Evolutionary conservation across 1,140 invertebrate species (phyloP).

Genomic region (Colletes gigas): DNA sequence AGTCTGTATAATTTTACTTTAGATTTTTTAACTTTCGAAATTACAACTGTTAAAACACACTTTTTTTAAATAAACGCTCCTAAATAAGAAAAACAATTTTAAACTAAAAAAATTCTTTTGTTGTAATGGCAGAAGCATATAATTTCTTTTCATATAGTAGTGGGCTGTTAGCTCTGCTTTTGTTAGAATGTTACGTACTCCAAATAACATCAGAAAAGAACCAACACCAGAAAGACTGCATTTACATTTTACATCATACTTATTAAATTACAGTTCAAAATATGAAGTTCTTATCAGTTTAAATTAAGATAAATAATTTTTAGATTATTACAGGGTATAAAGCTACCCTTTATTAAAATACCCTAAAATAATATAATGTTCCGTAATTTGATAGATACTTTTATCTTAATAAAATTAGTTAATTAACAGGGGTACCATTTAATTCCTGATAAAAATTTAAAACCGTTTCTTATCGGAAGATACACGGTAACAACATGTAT

Average conservation of each 20-base stretch:
- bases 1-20: conserved; percentile 47
- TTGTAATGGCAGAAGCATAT: conserved; percentile 61
- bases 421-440: conserved; percentile 35
- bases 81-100: conserved; percentile 47
- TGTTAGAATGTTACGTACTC: conserved; percentile 75
- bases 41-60: conserved; percentile 57
- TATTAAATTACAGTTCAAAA: conserved; percentile 52
- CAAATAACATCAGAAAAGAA: conserved; percentile 73
- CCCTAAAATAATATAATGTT: conserved; percentile 43
- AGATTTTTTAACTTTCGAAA: conserved; percentile 22
- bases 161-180: conserved; percentile 69
- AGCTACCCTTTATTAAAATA: conserved; percentile 51
- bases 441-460: conserved; percentile 67
- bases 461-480: conserved; percentile 35
- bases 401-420: conserved; percentile 26
- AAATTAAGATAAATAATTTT: conserved; percentile 66
- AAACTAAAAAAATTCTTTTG: conserved; percentile 51
- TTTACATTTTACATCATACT: conserved; percentile 60
- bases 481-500: conserved; percentile 33
- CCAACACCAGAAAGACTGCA: conserved; percentile 78
- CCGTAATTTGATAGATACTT: conserved; percentile 56
- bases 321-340: conserved; percentile 57
- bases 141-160: conserved; percentile 61
- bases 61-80: conserved; percentile 48
- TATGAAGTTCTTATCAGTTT: conserved; percentile 60